Evolutionary conservation across 1,140 invertebrate species (phyloP).

Genomic region (Drosophila melanogaster): DNA sequence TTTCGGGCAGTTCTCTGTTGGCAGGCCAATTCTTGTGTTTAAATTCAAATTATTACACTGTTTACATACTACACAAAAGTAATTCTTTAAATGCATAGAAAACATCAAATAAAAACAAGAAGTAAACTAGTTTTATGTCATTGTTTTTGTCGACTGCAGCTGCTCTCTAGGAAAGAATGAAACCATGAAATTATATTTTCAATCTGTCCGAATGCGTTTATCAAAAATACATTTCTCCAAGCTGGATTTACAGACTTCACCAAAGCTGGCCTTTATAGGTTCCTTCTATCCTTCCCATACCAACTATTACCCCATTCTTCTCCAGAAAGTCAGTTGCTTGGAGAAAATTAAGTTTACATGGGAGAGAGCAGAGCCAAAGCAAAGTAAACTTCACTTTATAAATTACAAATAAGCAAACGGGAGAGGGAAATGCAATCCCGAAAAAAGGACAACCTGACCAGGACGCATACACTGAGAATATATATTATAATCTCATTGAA

Average conservation of each 20-base stretch:
- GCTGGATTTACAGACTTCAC: constrained; percentile 22
- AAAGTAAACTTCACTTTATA: constrained; percentile 76
- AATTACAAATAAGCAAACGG: constrained; percentile 77
- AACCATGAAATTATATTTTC: constrained; percentile 10
- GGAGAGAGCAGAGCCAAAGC: constrained; percentile 24
- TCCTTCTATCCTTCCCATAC: background rate
- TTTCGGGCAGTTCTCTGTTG: background rate
- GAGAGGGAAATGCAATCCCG: constrained; percentile 32
- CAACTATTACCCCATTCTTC: background rate
- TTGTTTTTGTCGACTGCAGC: constrained; percentile 1
- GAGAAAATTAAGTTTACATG: constrained; percentile 31
- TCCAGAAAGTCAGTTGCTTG: constrained; percentile 8
- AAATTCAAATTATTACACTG: background rate
- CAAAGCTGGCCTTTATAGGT: constrained; percentile 10
- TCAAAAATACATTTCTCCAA: constrained; percentile 44
- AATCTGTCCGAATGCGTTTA: constrained; percentile 31
- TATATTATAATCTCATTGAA: background rate
- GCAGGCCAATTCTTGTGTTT: background rate
- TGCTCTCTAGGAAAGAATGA: background rate
- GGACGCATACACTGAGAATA: background rate
- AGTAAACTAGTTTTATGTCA: background rate
- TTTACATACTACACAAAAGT: no score
- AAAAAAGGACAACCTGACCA: constrained; percentile 13
- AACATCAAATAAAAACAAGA: no score
- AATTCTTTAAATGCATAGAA: no score